These are phyloP conservation scores for Notothenia coriiceps DNA, from an alignment of 2,113 vertebrate genomes.

Conservation along the genomic window DNA sequence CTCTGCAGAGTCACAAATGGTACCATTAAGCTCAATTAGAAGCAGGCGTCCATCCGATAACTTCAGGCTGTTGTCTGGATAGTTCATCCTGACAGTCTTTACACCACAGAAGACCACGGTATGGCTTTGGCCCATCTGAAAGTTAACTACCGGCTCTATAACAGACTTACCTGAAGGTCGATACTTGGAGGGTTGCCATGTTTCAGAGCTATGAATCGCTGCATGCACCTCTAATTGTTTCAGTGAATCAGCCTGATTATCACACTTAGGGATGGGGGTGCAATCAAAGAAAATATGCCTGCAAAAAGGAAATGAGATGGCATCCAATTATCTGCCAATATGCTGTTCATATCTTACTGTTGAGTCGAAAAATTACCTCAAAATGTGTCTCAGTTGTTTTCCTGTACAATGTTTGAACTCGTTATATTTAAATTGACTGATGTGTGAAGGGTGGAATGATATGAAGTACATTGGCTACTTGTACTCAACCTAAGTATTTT, in stretches of 20 bases:
- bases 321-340: not conserved
- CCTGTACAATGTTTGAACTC: too few relatives aligned
- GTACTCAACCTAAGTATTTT: too few relatives aligned
- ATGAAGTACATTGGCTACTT: too few relatives aligned
- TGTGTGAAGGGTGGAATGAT: too few relatives aligned
- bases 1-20: conserved; percentile 61
- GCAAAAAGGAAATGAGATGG: not conserved
- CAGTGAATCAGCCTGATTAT: not conserved
- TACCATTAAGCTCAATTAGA: conserved; percentile 69
- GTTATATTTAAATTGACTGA: too few relatives aligned
- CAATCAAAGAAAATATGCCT: not conserved
- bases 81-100: conserved; percentile 29
- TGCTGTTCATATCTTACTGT: not conserved
- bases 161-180: not conserved
- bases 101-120: not conserved
- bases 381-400: too few relatives aligned
- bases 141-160: conserved; percentile 21
- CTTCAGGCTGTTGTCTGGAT: conserved; percentile 23
- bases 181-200: not conserved
- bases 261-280: not conserved
- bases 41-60: conserved; percentile 21
- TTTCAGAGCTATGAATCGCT: conserved; percentile 5
- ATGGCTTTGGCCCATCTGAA: conserved; percentile 6
- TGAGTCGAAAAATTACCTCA: not conserved
- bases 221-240: not conserved